Base-by-base conservation (phyloP, 2,113 vertebrate genomes). In the Xenus cinereus region DNA sequence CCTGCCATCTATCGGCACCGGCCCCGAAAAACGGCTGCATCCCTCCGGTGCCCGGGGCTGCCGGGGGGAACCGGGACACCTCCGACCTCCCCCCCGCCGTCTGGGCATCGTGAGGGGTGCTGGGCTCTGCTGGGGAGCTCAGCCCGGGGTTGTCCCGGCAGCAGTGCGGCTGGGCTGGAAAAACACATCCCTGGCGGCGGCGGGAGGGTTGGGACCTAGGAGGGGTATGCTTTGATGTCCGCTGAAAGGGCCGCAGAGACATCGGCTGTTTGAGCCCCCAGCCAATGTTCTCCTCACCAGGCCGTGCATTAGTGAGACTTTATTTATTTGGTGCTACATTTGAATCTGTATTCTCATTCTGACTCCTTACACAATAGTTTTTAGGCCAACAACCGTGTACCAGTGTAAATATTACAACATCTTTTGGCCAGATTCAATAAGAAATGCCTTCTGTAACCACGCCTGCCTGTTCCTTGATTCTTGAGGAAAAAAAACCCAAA, bases 1-100 rank as follows among this genome's bases (percentile, higher is more conserved):
- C 93, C 98, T 98, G 98, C 98, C 98, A 98, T 77, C 98, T 98
- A 98, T 98, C 96, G 97, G 98, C 41, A 62, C 94, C n/a, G 48
- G 7, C 17, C 14, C 50, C 91, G 93, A 92, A 97, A 60, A 57
- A 84, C 69, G 48, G 35, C 62, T 4, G 80, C 30, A 27, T 20
- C 7, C 26, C 21, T 17, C 28, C 57, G 28, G 16, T 19, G 9
- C 13, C 4, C n/a, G 12, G 33, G 20, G 12, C 26, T 45, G 48
- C 26, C 33, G 27, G n/a, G 30, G 4, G 21, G 46, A 19, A 21
- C 77, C 18, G 24, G 64, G 37, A 13, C 5, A 10, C 13, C 6
- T 7, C 0, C 4, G 2, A 2, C 16, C 17, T 6, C 10, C 20
- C 12, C 18, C n/a, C 8, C n/a, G n/a, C n/a, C n/a, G n/a, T 10